These are phyloP conservation scores for Hecatera dysodea DNA, from an alignment of 2,888 invertebrate genomes.

Conservation along the genomic window DNA sequence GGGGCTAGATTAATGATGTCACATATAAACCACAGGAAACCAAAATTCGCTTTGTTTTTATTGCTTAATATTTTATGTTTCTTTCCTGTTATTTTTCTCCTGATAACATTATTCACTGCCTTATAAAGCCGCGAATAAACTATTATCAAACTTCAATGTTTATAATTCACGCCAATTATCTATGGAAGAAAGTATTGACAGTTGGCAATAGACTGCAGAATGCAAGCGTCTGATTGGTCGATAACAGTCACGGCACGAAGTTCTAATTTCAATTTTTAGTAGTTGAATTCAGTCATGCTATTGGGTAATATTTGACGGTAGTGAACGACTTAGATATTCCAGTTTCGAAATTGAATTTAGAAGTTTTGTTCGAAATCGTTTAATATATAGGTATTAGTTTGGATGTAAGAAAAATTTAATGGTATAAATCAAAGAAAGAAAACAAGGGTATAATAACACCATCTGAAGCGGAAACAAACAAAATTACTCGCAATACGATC, in stretches of 20 bases:
- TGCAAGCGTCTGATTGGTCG: slow-evolving; percentile 60
- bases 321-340: slow-evolving; percentile 59
- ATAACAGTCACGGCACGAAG: slow-evolving; percentile 61
- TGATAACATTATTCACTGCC: not conserved
- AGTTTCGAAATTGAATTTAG: slow-evolving; percentile 66
- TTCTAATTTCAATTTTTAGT: slow-evolving; percentile 69
- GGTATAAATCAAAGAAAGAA: not conserved
- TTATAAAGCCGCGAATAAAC: slow-evolving; percentile 9
- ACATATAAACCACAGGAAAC: slow-evolving; percentile 77
- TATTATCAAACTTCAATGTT: not conserved
- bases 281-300: slow-evolving; percentile 67
- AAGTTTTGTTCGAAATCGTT: slow-evolving; percentile 45
- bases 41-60: slow-evolving; percentile 81
- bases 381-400: slow-evolving; percentile 25
- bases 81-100: slow-evolving; percentile 20
- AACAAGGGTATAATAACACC: slow-evolving; percentile 1
- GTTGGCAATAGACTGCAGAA: slow-evolving; percentile 52
- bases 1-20: slow-evolving; percentile 83
- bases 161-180: slow-evolving; percentile 35
- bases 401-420: slow-evolving; percentile 21
- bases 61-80: slow-evolving; percentile 60
- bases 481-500: not conserved
- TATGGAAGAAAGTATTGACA: slow-evolving; percentile 49
- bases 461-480: not conserved
- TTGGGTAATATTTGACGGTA: slow-evolving; percentile 63